phyloP scores from a whole-genome alignment of 2,888 invertebrate species.

The Microctonus aethiopoides region DNA sequence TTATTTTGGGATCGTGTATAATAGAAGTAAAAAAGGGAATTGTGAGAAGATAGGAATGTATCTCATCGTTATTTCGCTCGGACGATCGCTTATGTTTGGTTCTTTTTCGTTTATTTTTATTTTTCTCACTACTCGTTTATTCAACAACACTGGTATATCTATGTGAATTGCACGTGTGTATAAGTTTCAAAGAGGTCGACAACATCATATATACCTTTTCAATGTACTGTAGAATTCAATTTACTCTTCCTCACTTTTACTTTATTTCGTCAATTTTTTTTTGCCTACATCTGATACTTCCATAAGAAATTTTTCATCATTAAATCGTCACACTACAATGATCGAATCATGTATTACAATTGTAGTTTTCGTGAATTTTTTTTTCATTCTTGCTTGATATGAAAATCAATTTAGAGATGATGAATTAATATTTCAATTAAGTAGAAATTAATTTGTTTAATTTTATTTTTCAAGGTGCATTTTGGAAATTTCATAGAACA shows the following conservation, averaged over 20 bases:
- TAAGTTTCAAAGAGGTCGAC: constrained; percentile 20
- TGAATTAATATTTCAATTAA: neutral
- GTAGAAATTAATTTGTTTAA: neutral
- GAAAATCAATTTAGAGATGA: neutral
- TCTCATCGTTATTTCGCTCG: constrained; percentile 29
- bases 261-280: constrained; percentile 3
- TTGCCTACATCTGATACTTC: neutral
- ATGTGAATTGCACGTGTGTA: neutral
- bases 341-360: neutral
- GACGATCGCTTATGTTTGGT: constrained; percentile 21
- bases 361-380: neutral
- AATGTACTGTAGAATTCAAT: constrained; percentile 23
- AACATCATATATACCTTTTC: constrained; percentile 7
- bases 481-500: too few relatives aligned
- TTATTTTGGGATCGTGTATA: neutral
- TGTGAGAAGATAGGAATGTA: neutral
- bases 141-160: neutral
- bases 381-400: neutral
- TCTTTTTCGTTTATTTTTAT: constrained; percentile 26
- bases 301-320: neutral
- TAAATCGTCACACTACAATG: constrained; percentile 22
- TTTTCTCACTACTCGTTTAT: constrained; percentile 12
- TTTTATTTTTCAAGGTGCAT: too few relatives aligned
- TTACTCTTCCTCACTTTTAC: constrained; percentile 10
- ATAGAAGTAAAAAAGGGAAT: neutral